These are phyloP conservation scores for Bombus superbus DNA, from an alignment of 1,140 invertebrate genomes.

Conservation along the genomic window DNA sequence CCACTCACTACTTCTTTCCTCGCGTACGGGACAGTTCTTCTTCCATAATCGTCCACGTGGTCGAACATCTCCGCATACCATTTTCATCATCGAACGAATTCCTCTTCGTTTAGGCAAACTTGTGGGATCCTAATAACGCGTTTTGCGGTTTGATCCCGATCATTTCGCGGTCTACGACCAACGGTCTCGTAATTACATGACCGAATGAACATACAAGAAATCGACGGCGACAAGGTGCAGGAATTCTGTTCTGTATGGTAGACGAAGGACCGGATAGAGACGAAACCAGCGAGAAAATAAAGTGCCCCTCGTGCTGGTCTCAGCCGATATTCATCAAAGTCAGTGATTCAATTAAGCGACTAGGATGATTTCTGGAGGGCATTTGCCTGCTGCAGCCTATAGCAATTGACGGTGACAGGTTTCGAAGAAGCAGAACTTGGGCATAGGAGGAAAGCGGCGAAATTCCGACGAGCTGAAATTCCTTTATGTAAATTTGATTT, in stretches of 20 bases:
- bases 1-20: background rate
- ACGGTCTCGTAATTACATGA: conserved; percentile 66
- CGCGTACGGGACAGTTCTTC: background rate
- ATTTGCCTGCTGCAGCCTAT: conserved; percentile 51
- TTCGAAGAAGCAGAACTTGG: background rate
- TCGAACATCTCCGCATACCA: background rate
- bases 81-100: background rate
- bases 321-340: conserved; percentile 75
- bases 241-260: background rate
- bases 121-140: background rate
- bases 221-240: conserved; percentile 45
- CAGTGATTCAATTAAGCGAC: conserved; percentile 75
- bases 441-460: background rate
- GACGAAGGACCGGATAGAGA: background rate
- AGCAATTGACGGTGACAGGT: conserved; percentile 8
- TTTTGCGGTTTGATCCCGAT: conserved; percentile 22
- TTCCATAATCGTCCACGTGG: background rate
- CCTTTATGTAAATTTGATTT: background rate
- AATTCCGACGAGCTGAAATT: background rate
- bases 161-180: conserved; percentile 22
- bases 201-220: conserved; percentile 64
- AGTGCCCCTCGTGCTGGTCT: conserved; percentile 53
- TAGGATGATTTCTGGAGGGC: conserved; percentile 68
- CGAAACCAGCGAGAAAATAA: conserved; percentile 62
- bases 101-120: background rate